Evolutionary conservation across 1,140 invertebrate species (phyloP), one percentile per base, ranked within the genome.

Genomic region (Hypothenemus hampei): DNA sequence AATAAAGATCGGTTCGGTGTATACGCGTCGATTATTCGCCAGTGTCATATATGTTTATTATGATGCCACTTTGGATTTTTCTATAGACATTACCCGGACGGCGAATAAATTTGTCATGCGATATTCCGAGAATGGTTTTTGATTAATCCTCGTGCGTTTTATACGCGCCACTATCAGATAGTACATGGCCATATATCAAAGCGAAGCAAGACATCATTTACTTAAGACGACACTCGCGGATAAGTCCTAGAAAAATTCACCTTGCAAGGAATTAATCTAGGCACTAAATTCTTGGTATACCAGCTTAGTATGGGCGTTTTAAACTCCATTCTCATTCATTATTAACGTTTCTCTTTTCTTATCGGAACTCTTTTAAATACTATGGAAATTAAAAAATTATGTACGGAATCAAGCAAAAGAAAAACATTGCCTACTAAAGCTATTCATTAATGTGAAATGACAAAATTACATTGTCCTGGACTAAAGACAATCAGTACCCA

Each of bases 41-140:
- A 46, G 13, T 36, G 39, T 45, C 50, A 37, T 36, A n/a, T n/a
- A 35, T 16, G 51, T 46, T 56, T 56, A 56, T 56, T 56, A 56
- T 56, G 41, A 41, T 56, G 39, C 37, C 45, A 48, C 45, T 31
- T 44, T 15, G 39, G 45, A 48, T 49, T 56, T 48, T 56, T 56
- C 54, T 56, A 44, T 15, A 35, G n/a, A 33, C 20, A 48, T 33
- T 56, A 37, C 36, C 29, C 40, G 33, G 36, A 43, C 54, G n/a
- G 54, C 54, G 29, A 49, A 56, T 56, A 56, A 56, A 56, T 56
- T 56, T 49, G 54, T 48, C 45, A 56, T 26, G 45, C 36, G 45
- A 49, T 56, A 49, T 56, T 56, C 54, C 54, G 54, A 56, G 54
- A 56, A 56, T 49, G 36, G 43, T 56, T 56, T 56, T 56, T 56